Percentiles rank a stretch among this genome's conserved stretches.
Conservation (phyloP, 2,888 invertebrate species). For the Heliothis peltigera region DNA sequence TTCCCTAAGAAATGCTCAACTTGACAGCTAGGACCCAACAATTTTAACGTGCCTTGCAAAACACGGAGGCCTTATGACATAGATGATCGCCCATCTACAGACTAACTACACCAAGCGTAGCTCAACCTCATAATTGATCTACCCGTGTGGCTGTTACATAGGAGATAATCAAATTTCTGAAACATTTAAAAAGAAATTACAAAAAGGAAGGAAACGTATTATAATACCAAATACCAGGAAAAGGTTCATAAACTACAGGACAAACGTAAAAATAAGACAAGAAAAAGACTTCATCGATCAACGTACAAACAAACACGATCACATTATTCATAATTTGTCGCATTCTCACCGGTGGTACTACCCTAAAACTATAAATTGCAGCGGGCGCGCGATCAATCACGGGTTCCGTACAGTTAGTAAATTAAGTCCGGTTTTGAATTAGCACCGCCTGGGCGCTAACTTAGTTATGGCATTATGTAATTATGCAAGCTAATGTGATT, state of each 20-base stretch:
- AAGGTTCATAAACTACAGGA: constrained; percentile 16
- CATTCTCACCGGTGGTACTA: constrained; percentile 60
- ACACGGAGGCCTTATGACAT: too few relatives aligned
- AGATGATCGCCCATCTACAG: too few relatives aligned
- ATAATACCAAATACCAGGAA: constrained; percentile 11
- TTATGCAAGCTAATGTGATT: constrained; percentile 45
- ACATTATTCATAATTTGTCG: constrained; percentile 82
- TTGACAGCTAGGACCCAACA: too few relatives aligned
- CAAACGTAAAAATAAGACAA: constrained; percentile 33
- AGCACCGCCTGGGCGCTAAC: constrained; percentile 54
- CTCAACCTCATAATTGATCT: too few relatives aligned
- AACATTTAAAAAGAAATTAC: too few relatives aligned
- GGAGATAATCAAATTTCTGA: too few relatives aligned
- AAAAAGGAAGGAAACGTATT: too few relatives aligned
- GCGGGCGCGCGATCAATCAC: constrained; percentile 74
- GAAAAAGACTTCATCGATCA: constrained; percentile 72
- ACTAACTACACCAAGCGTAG: too few relatives aligned
- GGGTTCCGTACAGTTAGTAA: constrained; percentile 62
- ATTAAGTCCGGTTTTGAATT: constrained; percentile 61
- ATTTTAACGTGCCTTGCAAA: too few relatives aligned
- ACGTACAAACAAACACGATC: constrained; percentile 57
- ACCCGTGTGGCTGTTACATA: too few relatives aligned
- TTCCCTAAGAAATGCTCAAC: too few relatives aligned
- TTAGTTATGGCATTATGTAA: constrained; percentile 54
- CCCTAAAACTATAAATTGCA: constrained; percentile 72